Evolutionary conservation across 2,797 vertebrate genomes (phyloP).

Genomic region (Scomberomorus guttatus): DNA sequence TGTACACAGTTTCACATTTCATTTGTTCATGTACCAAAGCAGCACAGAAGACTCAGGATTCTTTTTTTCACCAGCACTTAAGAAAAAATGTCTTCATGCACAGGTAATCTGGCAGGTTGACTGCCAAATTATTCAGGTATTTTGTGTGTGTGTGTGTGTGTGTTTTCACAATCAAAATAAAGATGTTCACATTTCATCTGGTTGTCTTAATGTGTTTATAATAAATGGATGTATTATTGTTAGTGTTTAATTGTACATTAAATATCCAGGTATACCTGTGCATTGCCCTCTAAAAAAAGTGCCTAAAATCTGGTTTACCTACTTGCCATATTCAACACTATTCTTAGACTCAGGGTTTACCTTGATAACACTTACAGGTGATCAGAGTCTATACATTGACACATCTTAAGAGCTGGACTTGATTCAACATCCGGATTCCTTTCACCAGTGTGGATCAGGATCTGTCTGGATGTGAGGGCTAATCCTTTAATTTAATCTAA

Average conservation of each 20-base stretch:
- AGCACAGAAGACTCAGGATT: conserved; percentile 86
- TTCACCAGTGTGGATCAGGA: no score
- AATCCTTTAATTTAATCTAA: conserved; percentile 42
- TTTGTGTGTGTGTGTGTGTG: conserved; percentile 72
- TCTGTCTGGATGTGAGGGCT: conserved; percentile 19
- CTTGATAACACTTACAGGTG: neutral
- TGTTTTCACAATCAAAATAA: conserved; percentile 88
- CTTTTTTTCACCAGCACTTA: conserved; percentile 85
- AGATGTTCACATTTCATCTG: conserved; percentile 57
- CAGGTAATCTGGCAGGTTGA: conserved; percentile 55
- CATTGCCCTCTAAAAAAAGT: neutral
- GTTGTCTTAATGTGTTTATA: conserved; percentile 44
- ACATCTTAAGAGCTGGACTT: neutral
- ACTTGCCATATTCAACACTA: neutral
- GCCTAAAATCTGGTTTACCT: neutral
- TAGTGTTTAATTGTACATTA: neutral
- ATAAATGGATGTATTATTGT: neutral
- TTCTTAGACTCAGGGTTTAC: neutral
- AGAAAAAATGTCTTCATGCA: conserved; percentile 78
- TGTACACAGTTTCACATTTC: conserved; percentile 44
- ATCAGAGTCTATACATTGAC: neutral
- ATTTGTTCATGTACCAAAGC: conserved; percentile 60
- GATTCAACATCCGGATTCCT: no score
- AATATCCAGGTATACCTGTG: neutral
- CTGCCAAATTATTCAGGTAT: conserved; percentile 83